Percentiles rank a stretch among this genome's conserved stretches.
Evolutionary conservation across 2,888 invertebrate genomes (phyloP).

Genomic region (Chironomus riparius): DNA sequence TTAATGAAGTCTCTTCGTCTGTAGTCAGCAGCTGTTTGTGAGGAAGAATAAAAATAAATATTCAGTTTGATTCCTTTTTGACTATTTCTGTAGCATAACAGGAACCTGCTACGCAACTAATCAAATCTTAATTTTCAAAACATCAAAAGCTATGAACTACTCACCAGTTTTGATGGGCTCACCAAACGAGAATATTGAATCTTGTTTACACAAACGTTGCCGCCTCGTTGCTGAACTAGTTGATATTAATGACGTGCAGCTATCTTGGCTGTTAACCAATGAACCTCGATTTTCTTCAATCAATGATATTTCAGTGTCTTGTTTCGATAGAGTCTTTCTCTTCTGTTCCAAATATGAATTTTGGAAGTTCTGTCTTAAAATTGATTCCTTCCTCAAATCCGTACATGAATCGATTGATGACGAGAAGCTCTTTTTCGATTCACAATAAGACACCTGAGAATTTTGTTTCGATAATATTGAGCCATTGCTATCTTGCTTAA

Average conservation of each 20-base stretch:
- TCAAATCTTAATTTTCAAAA: too few species aligned
- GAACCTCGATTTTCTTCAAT: slow-evolving; percentile 32
- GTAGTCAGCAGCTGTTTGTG: not conserved
- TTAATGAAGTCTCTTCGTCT: slow-evolving; percentile 42
- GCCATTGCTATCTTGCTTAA: slow-evolving; percentile 42
- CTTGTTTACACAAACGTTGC: slow-evolving; percentile 42
- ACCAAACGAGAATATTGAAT: slow-evolving; percentile 42
- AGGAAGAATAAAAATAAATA: not conserved
- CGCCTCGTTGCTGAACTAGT: slow-evolving; percentile 36
- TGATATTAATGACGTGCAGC: slow-evolving; percentile 33
- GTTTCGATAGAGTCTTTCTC: slow-evolving; percentile 34
- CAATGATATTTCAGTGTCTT: slow-evolving; percentile 35
- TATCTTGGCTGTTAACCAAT: slow-evolving; percentile 32
- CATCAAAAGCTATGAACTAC: not conserved
- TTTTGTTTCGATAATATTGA: slow-evolving; percentile 42
- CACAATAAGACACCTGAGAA: slow-evolving; percentile 43
- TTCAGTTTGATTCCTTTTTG: too few species aligned
- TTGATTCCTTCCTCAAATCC: slow-evolving; percentile 34
- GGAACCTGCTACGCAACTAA: too few species aligned
- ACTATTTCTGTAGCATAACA: too few species aligned
- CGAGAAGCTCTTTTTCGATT: slow-evolving; percentile 36
- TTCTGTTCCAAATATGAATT: slow-evolving; percentile 37
- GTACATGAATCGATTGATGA: slow-evolving; percentile 31
- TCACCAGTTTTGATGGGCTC: slow-evolving; percentile 2
- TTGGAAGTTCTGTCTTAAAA: slow-evolving; percentile 37